Evolutionary conservation across 92 coral and sea anemone species (phyloP).

Genomic region (Palythoa grandiflora): DNA sequence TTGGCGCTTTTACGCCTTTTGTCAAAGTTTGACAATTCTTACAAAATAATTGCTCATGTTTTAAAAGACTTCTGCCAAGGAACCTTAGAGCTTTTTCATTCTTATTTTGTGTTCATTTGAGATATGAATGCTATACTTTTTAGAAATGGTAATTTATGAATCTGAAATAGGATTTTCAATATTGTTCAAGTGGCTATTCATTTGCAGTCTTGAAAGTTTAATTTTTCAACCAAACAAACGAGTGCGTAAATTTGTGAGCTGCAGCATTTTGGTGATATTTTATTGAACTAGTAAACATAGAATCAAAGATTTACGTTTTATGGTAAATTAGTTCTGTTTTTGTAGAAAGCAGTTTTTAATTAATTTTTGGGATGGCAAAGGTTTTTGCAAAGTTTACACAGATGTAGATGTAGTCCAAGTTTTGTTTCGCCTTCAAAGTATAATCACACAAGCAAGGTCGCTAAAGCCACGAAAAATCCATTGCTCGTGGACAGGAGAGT

Average conservation of each 20-base stretch:
- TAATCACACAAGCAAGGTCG: background rate
- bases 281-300: background rate
- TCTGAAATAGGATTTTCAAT: background rate
- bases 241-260: background rate
- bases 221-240: background rate
- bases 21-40: background rate
- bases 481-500: background rate
- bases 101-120: background rate
- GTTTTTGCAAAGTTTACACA: slow-evolving; percentile 36
- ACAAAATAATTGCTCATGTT: background rate
- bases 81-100: background rate
- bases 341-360: background rate
- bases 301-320: background rate
- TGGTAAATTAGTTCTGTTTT: background rate
- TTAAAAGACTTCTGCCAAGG: background rate
- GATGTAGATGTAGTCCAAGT: slow-evolving; percentile 1
- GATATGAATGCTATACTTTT: background rate
- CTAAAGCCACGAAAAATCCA: background rate
- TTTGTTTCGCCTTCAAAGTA: slow-evolving; percentile 26
- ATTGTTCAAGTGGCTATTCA: background rate
- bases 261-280: slow-evolving; percentile 10
- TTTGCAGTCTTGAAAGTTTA: background rate
- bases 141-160: background rate
- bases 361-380: background rate
- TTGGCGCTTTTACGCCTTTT: background rate